phyloP scores from a whole-genome alignment of 2,888 invertebrate genomes.

The Morpho achilles region DNA sequence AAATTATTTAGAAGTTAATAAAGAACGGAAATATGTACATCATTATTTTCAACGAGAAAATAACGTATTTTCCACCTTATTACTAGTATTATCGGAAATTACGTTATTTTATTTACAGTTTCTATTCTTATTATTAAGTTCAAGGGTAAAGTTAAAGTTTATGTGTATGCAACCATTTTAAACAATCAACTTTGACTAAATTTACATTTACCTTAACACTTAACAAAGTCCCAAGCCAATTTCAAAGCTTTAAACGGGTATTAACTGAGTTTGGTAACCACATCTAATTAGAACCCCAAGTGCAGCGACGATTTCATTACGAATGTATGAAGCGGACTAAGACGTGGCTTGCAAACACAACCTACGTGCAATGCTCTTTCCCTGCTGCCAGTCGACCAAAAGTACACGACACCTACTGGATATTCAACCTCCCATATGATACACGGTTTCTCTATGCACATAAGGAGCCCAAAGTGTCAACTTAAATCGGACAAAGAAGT shows the following conservation, averaged over 20 bases:
- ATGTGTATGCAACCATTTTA: not conserved
- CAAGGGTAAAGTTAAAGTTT: too few species aligned
- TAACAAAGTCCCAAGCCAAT: conserved; percentile 23
- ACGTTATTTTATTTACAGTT: too few species aligned
- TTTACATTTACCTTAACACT: not conserved
- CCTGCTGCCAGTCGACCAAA: conserved; percentile 47
- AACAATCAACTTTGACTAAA: not conserved
- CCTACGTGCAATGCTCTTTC: conserved; percentile 67
- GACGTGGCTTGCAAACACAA: conserved; percentile 64
- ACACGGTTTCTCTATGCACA: conserved; percentile 22
- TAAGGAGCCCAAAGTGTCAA: conserved; percentile 45
- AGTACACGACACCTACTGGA: conserved; percentile 38
- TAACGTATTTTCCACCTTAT: too few species aligned
- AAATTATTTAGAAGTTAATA: too few species aligned
- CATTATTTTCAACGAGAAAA: too few species aligned
- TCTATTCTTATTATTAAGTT: too few species aligned
- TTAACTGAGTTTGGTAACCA: conserved; percentile 21
- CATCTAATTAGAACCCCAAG: conserved; percentile 54
- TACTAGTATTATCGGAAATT: too few species aligned
- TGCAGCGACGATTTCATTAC: conserved; percentile 63
- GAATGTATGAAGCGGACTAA: conserved; percentile 60
- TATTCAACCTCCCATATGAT: conserved; percentile 41
- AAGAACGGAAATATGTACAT: too few species aligned
- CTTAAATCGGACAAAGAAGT: conserved; percentile 44
- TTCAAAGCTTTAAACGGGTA: conserved; percentile 24